phyloP scores from a whole-genome alignment of 2,888 invertebrate species.

The Phalera bucephala region DNA sequence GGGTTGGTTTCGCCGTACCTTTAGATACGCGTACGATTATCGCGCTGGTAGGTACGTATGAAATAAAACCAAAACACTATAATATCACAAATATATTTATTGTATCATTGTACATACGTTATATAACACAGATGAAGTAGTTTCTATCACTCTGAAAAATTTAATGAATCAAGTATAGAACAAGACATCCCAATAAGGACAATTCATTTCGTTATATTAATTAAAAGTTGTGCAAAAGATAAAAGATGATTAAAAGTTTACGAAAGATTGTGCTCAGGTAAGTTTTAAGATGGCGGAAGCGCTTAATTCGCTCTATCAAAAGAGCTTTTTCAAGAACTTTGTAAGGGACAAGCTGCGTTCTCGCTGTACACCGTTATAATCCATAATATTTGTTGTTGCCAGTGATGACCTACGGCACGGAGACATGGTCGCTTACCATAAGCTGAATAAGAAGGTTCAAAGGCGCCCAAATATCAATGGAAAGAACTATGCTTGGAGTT shows the following conservation, averaged over 20 bases:
- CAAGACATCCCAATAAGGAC: conserved; percentile 61
- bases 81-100: conserved; percentile 80
- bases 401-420: no score
- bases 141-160: conserved; percentile 63
- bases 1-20: no score
- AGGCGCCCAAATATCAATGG: no score
- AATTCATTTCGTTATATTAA: conserved; percentile 41
- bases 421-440: no score
- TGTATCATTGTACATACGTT: conserved; percentile 75
- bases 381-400: no score
- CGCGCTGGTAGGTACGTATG: no score
- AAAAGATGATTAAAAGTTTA: conserved; percentile 42
- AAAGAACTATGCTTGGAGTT: no score
- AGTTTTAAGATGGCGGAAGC: conserved; percentile 28
- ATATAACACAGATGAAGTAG: conserved; percentile 71
- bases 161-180: conserved; percentile 46
- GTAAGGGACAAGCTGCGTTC: no score
- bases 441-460: no score
- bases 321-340: conserved; percentile 3
- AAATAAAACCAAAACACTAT: conserved; percentile 30
- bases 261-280: conserved; percentile 41
- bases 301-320: not conserved
- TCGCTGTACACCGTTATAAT: no score
- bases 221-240: conserved; percentile 57
- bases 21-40: no score